These are phyloP conservation scores for Oxyura jamaicensis DNA, from an alignment of 2,113 vertebrate species.

Conservation along the genomic window DNA sequence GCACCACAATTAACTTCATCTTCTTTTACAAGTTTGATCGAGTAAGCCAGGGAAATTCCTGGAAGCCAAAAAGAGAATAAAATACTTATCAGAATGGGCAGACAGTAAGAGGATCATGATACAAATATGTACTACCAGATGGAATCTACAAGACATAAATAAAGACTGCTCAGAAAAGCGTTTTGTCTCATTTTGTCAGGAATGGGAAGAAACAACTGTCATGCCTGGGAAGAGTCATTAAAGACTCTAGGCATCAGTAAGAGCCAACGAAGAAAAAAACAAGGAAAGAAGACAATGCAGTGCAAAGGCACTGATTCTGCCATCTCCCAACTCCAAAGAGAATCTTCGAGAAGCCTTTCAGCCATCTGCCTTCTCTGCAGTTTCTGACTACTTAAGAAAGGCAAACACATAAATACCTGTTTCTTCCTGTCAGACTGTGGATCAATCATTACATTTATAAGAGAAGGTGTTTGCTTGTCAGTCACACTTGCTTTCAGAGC, in stretches of 20 bases:
- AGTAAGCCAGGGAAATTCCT: slow-evolving; percentile 98
- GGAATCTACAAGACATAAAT: neutral
- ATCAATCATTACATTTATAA: slow-evolving; percentile 93
- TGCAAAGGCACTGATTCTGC: neutral
- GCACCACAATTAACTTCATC: neutral
- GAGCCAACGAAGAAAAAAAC: neutral
- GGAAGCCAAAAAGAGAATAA: slow-evolving; percentile 47
- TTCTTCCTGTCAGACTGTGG: slow-evolving; percentile 88
- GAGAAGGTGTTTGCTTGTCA: slow-evolving; percentile 83
- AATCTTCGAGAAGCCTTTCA: neutral
- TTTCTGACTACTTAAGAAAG: neutral
- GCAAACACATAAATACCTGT: slow-evolving; percentile 80
- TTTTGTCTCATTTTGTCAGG: neutral
- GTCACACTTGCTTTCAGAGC: slow-evolving; percentile 82
- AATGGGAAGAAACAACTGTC: neutral
- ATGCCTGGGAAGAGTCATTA: neutral
- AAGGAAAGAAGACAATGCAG: neutral
- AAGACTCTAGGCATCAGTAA: neutral
- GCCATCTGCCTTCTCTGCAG: neutral
- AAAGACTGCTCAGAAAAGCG: neutral
- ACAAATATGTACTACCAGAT: neutral
- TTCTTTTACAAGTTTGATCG: slow-evolving; percentile 86
- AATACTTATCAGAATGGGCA: neutral
- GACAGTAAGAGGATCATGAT: neutral
- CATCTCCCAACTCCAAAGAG: neutral